Evolutionary conservation across 2,797 vertebrate genomes (phyloP).

Genomic region (Benthosema pterotum): DNA sequence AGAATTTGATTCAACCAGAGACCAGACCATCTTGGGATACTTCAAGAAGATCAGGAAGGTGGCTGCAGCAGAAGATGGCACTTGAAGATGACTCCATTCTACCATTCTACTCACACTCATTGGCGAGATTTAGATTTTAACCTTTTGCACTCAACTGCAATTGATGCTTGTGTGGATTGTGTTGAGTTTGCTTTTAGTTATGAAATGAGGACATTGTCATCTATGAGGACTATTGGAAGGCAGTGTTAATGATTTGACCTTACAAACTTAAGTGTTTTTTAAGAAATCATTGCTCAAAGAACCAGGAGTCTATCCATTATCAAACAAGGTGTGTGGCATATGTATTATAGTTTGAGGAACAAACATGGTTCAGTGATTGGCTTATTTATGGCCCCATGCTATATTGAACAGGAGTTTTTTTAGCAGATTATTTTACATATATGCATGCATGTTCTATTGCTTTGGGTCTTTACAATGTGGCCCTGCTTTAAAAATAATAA

Average conservation of each 20-base stretch:
- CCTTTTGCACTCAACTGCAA: constrained; percentile 34
- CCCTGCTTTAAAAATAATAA: too few species aligned
- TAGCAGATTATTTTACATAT: too few species aligned
- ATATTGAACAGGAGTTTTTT: too few species aligned
- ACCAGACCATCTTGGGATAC: constrained; percentile 38
- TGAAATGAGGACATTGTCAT: constrained; percentile 37
- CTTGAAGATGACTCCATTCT: constrained; percentile 30
- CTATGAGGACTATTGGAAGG: constrained; percentile 10
- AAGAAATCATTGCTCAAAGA: too few species aligned
- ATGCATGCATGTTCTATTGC: too few species aligned
- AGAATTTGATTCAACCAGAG: constrained; percentile 5
- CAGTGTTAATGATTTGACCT: background rate
- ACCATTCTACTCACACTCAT: too few species aligned
- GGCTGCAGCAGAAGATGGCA: constrained; percentile 42
- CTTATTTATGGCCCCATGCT: background rate
- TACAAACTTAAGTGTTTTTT: too few species aligned
- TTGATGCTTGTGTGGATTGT: constrained; percentile 26
- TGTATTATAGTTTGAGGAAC: background rate
- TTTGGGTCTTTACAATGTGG: too few species aligned
- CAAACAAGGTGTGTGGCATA: constrained; percentile 11
- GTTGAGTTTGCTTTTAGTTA: constrained; percentile 17
- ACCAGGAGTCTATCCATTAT: background rate
- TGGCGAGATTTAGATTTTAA: background rate
- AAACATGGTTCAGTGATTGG: constrained; percentile 17
- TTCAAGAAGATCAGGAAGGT: constrained; percentile 35